phyloP scores from a whole-genome alignment of 2,888 invertebrate species.

The Spilarctia lutea region DNA sequence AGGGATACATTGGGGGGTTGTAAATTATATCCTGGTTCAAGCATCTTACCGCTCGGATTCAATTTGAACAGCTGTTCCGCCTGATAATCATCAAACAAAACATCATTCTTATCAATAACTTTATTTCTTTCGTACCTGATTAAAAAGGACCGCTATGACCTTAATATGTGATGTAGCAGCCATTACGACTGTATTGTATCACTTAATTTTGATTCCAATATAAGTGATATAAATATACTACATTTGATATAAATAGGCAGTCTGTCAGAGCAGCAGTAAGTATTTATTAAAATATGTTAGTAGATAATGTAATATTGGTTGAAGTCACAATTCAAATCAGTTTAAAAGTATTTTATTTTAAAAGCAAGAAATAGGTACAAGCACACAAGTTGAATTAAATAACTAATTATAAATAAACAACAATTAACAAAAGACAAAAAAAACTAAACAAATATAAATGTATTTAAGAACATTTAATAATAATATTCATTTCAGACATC shows the following conservation, averaged over 20 bases:
- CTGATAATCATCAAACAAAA: constrained; percentile 60
- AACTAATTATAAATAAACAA: background rate
- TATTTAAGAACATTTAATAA: background rate
- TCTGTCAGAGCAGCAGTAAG: no score
- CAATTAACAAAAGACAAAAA: background rate
- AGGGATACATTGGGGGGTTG: no score
- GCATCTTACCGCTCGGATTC: constrained; percentile 90
- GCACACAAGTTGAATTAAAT: background rate
- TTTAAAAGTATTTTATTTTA: background rate
- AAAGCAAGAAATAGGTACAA: background rate
- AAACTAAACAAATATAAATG: background rate
- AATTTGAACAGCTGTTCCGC: constrained; percentile 90
- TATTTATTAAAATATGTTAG: no score
- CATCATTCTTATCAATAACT: background rate
- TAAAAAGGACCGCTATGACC: background rate
- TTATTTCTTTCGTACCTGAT: background rate
- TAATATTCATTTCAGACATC: background rate
- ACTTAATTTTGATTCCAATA: background rate
- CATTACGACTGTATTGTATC: background rate
- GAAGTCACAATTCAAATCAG: background rate
- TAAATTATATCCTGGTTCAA: constrained; percentile 89
- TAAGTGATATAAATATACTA: no score
- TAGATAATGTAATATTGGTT: background rate
- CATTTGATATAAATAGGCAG: no score
- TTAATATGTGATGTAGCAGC: background rate